Percentiles rank a stretch among this genome's conserved stretches.
Conservation (phyloP, 2,888 invertebrate species). For the Nomada fabriciana region DNA sequence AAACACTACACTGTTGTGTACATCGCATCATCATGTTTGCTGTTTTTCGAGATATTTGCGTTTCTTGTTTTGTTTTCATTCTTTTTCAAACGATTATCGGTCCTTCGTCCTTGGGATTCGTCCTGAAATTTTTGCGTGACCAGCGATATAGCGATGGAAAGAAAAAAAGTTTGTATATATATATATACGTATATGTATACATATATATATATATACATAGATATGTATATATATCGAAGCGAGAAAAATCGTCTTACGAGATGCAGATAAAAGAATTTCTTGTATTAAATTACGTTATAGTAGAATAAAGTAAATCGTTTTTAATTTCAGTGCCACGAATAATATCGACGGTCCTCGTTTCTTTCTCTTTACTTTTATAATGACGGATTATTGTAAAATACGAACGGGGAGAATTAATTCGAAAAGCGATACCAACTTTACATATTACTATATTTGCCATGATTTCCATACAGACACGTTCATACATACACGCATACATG, state of each 20-base stretch:
- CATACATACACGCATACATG: constrained; percentile 11
- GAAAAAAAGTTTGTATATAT: no score
- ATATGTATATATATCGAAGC: constrained; percentile 6
- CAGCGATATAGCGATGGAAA: constrained; percentile 48
- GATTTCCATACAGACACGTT: constrained; percentile 4
- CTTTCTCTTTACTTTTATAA: constrained; percentile 14
- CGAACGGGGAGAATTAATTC: no score
- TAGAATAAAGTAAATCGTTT: constrained; percentile 60
- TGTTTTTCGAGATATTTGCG: constrained; percentile 44
- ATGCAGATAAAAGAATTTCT: constrained; percentile 32
- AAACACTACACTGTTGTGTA: constrained; percentile 28
- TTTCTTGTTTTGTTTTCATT: constrained; percentile 35
- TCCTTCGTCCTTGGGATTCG: constrained; percentile 37
- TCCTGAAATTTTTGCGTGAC: constrained; percentile 30
- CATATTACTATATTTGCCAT: constrained; percentile 32
- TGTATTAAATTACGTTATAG: constrained; percentile 54
- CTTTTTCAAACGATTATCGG: constrained; percentile 33
- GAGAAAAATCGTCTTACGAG: constrained; percentile 26
- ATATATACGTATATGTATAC: no score
- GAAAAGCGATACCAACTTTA: constrained; percentile 8
- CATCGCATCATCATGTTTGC: constrained; percentile 35
- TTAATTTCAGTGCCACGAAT: constrained; percentile 48
- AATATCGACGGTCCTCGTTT: constrained; percentile 48
- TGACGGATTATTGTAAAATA: constrained; percentile 32
- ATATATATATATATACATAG: no score